Percentiles rank a stretch among this genome's conserved stretches.
phyloP scores from a whole-genome alignment of 2,797 vertebrate genomes.

The Coccyzus lansbergi region DNA sequence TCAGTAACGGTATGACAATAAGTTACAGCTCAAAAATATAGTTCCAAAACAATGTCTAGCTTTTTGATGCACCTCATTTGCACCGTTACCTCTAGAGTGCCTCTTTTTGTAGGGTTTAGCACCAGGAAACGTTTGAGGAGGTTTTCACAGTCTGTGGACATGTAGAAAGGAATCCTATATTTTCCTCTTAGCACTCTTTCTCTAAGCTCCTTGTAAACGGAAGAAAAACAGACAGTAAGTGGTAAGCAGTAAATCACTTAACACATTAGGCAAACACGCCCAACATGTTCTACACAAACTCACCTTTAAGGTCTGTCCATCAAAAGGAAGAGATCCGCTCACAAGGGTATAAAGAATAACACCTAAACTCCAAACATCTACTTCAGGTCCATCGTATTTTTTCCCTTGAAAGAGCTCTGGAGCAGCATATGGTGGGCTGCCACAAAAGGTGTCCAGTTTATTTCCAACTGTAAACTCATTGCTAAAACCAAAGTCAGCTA shows the following conservation, averaged over 20 bases:
- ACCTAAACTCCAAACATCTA: slow-evolving; percentile 98
- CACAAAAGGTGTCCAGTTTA: slow-evolving; percentile 98
- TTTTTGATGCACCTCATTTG: slow-evolving; percentile 22
- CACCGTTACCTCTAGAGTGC: slow-evolving; percentile 93
- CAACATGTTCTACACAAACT: neutral
- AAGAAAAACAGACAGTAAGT: neutral
- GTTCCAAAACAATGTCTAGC: neutral
- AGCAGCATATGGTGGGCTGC: slow-evolving; percentile 95
- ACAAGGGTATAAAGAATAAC: slow-evolving; percentile 98
- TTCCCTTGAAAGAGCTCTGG: slow-evolving; percentile 99
- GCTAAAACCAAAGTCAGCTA: slow-evolving; percentile 98
- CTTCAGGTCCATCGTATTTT: slow-evolving; percentile 97
- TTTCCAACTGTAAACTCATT: slow-evolving; percentile 96
- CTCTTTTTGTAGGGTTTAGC: slow-evolving; percentile 95
- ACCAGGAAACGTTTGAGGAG: slow-evolving; percentile 98
- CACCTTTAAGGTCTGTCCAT: slow-evolving; percentile 98
- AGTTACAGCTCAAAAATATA: neutral
- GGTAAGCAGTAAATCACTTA: neutral
- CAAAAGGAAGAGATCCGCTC: slow-evolving; percentile 96
- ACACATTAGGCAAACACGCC: neutral
- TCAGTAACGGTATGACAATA: neutral
- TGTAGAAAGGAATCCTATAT: slow-evolving; percentile 99
- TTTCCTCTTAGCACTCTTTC: slow-evolving; percentile 97
- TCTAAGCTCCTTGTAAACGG: slow-evolving; percentile 87
- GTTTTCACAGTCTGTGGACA: slow-evolving; percentile 99